phyloP scores from a whole-genome alignment of 64 coral and sea anemone species.

The Stichodactyla mertensii region DNA sequence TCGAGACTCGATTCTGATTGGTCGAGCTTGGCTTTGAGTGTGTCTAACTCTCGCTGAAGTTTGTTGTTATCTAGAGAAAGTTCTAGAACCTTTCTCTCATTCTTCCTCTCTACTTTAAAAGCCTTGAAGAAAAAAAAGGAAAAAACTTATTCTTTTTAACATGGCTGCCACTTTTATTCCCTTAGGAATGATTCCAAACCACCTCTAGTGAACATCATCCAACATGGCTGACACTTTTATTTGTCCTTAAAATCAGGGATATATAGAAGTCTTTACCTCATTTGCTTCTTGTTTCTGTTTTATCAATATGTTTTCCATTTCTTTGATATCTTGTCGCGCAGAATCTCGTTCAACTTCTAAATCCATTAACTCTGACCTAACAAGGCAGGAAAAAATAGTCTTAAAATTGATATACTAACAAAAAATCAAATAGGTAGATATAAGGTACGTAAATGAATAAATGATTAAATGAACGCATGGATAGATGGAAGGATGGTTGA shows the following conservation, averaged over 20 bases:
- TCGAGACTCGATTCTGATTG: conserved; percentile 39
- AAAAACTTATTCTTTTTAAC: no score
- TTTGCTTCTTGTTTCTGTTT: conserved; percentile 68
- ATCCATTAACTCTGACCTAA: conserved; percentile 78
- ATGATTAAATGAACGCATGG: no score
- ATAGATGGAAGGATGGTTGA: no score
- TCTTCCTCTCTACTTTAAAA: conserved; percentile 73
- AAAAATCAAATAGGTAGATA: background rate
- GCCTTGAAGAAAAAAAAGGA: conserved; percentile 30
- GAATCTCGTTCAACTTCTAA: conserved; percentile 65
- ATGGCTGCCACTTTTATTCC: no score
- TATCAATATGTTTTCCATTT: conserved; percentile 46
- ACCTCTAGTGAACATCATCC: no score
- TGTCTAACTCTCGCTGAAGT: conserved; percentile 67
- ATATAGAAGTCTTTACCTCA: conserved; percentile 12
- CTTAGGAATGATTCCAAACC: no score
- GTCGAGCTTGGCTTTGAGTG: conserved; percentile 56
- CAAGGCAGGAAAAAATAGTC: background rate
- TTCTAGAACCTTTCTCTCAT: conserved; percentile 80
- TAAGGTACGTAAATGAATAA: background rate
- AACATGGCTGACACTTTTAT: no score
- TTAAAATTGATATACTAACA: background rate
- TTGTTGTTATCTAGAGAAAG: conserved; percentile 74
- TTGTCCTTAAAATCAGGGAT: background rate
- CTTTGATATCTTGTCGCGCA: conserved; percentile 71